Evolutionary conservation across 2,888 invertebrate species (phyloP), one percentile per base, ranked within the genome.

Genomic region (Synergus laeviventris): DNA sequence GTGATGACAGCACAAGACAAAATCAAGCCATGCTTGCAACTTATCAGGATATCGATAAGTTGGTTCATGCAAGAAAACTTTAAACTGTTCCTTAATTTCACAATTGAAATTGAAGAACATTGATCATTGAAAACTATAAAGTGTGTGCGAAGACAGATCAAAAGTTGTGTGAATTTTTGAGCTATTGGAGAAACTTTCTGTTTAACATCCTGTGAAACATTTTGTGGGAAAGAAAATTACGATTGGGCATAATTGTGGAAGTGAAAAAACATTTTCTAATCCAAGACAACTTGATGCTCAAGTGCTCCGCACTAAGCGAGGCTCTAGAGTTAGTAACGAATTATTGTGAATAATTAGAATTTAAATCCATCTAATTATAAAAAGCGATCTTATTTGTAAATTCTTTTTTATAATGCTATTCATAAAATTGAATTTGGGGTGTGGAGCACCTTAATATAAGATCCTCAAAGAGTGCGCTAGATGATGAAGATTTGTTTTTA

Each of bases 11-110:
- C 73, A 80, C 87, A 8, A 85, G 87, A 64, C 91, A 91, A 76
- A 94, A 93, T 90, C 96, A 96, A 78, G 96, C 96, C 18, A 96
- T 97, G 96, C 93, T 97, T 73, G 95, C 96, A 39, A 96, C 96
- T 0, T 97, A 94, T 91, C 95, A 97, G 85, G 96, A 97, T 85
- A 97, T 97, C 84, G 97, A 97, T 88, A 97, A 97, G 91, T 93
- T 97, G 81, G 97, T 97, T 0, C 95, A 95, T 79, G 97, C 97
- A 9, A 93, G 97, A 81, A 95, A 95, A 86, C 85, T 95, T 7
- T 90, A 77, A 77, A 74, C 12, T 14, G 59, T 59, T 24, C 14
- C 5, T 59, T 12, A 24, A 59, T 14, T 24, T 24, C 0, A 59
- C 21, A 14, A 11, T 0, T 12, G 24, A 24, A 24, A 59, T 18